These are phyloP conservation scores for Rhodinocichla rosea DNA, from an alignment of 2,113 vertebrate genomes.

Conservation along the genomic window DNA sequence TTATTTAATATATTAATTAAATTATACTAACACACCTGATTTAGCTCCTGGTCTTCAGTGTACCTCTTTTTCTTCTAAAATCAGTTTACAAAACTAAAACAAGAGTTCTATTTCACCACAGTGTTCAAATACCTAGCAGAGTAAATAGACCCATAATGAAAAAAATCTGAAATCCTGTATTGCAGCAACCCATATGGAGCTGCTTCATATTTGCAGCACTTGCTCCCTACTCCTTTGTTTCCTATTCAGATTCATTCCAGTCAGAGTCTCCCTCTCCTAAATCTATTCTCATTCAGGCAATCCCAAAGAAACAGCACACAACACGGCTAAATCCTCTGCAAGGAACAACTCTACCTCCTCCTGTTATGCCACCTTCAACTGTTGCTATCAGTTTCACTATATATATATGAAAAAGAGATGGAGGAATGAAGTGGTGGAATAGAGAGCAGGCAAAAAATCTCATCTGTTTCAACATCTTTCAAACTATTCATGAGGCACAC, in stretches of 20 bases:
- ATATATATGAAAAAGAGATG: not conserved
- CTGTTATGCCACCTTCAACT: not conserved
- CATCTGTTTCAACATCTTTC: not conserved
- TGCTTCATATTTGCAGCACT: not conserved
- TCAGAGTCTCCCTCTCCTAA: not conserved
- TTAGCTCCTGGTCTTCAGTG: not conserved
- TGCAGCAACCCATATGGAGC: not conserved
- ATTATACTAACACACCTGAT: not conserved
- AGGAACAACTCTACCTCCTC: conserved; percentile 1
- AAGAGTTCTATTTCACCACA: not conserved
- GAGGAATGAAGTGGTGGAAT: not conserved
- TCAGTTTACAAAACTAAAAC: not conserved
- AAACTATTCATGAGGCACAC: not conserved
- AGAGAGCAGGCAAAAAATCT: not conserved
- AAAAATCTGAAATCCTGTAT: not conserved
- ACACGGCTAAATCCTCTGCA: not conserved
- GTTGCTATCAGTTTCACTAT: not conserved
- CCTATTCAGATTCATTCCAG: not conserved
- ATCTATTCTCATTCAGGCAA: not conserved
- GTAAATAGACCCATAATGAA: not conserved
- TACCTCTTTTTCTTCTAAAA: not conserved
- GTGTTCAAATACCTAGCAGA: not conserved
- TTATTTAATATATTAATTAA: too few relatives aligned
- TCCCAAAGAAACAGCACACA: not conserved
- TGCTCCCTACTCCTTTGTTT: not conserved